phyloP scores from a whole-genome alignment of 2,797 vertebrate species.

The Dermochelys coriacea region DNA sequence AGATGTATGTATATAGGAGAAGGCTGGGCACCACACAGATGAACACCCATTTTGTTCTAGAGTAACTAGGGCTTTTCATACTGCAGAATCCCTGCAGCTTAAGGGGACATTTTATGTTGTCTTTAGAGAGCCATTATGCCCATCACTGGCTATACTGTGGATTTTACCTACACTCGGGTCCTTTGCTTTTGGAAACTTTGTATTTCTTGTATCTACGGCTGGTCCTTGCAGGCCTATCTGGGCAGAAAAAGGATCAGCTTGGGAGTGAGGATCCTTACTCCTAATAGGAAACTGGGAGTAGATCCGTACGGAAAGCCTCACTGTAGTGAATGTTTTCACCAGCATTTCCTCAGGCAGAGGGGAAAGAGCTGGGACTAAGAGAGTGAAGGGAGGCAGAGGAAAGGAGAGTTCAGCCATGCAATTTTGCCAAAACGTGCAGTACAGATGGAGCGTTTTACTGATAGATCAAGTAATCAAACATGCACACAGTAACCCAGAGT shows the following conservation, averaged over 20 bases:
- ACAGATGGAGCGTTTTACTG: constrained; percentile 54
- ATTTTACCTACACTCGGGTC: background rate
- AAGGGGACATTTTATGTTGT: background rate
- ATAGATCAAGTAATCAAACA: constrained; percentile 72
- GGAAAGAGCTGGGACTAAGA: background rate
- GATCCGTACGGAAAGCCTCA: background rate
- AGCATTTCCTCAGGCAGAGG: constrained; percentile 6
- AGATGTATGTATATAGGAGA: background rate
- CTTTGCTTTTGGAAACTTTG: background rate
- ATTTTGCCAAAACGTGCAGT: constrained; percentile 41
- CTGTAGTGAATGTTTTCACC: background rate
- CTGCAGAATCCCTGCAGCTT: background rate
- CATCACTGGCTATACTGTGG: background rate
- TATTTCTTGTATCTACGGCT: background rate
- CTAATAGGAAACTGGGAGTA: background rate
- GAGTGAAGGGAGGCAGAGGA: background rate
- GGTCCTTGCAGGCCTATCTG: background rate
- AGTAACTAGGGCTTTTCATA: background rate
- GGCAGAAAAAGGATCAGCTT: background rate
- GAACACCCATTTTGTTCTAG: background rate
- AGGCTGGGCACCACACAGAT: background rate
- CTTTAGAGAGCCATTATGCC: background rate
- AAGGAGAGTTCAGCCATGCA: constrained; percentile 37
- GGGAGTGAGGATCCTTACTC: background rate
- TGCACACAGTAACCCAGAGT: background rate